Evolutionary conservation across 37 sponge, comb jelly and placozoan genomes (phyloP).

Genomic region (Petrosia ficiformis): DNA sequence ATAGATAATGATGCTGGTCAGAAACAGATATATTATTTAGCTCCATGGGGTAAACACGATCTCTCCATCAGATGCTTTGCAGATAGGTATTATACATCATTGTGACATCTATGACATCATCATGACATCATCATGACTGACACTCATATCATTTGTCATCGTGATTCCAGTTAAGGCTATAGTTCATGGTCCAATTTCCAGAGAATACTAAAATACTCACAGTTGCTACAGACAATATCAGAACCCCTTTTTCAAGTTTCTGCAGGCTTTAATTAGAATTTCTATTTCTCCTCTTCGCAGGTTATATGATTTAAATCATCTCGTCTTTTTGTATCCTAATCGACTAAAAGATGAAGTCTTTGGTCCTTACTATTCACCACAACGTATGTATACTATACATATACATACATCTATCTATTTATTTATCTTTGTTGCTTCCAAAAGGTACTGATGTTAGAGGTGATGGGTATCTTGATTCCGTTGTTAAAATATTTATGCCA

Average conservation of each 20-base stretch:
- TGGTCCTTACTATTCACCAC: constrained; percentile 77
- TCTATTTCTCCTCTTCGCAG: constrained; percentile 24
- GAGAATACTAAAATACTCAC: no score
- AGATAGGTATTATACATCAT: constrained; percentile 76
- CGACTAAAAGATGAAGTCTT: constrained; percentile 78
- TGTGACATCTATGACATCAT: no score
- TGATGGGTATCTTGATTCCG: constrained; percentile 1
- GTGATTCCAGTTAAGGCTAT: constrained; percentile 82
- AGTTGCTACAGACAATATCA: constrained; percentile 16
- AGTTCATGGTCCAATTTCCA: constrained; percentile 74
- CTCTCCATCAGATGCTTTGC: constrained; percentile 69
- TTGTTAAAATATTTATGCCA: background rate
- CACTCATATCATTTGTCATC: no score
- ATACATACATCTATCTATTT: background rate
- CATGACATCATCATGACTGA: no score
- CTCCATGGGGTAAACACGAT: constrained; percentile 83
- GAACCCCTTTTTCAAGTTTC: background rate
- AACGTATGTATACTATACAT: constrained; percentile 16
- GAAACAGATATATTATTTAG: constrained; percentile 58
- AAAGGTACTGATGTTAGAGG: background rate
- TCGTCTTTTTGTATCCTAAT: constrained; percentile 79
- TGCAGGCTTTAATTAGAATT: background rate
- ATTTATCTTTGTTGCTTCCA: background rate
- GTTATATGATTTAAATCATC: constrained; percentile 76
- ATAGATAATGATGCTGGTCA: constrained; percentile 20